A percentile compares a stretch with the other conserved stretches of the same genome.
These are phyloP conservation scores for Phalera bucephala DNA, from an alignment of 2,888 invertebrate genomes.

Conservation along the genomic window DNA sequence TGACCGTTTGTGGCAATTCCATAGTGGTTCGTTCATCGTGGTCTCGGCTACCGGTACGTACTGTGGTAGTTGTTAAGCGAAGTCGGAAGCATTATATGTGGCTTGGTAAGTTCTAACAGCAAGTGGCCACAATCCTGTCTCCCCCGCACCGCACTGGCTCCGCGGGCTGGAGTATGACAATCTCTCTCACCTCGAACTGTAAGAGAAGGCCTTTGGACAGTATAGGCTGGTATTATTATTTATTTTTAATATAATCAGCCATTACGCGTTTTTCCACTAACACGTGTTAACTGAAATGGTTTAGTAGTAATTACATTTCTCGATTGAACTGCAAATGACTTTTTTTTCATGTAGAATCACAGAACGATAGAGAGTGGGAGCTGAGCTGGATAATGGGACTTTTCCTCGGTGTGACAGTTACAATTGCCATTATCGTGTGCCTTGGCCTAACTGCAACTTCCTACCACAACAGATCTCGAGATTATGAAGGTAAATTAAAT, in stretches of 20 bases:
- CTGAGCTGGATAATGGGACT: constrained; percentile 84
- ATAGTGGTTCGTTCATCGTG: too few species aligned
- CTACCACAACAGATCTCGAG: constrained; percentile 77
- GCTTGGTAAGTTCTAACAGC: too few species aligned
- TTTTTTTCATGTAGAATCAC: constrained; percentile 53
- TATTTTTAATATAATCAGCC: constrained; percentile 10
- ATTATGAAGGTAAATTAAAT: constrained; percentile 80
- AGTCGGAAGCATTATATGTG: too few species aligned
- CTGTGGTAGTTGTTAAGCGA: not conserved
- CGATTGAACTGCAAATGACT: not conserved
- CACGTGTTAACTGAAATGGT: too few species aligned
- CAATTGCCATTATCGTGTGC: constrained; percentile 86
- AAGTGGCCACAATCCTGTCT: too few species aligned
- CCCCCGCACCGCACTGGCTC: too few species aligned
- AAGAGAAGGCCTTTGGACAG: too few species aligned
- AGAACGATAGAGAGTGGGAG: constrained; percentile 63
- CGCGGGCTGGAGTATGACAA: too few species aligned
- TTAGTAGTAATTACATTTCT: too few species aligned
- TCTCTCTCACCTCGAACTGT: too few species aligned
- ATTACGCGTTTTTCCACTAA: too few species aligned
- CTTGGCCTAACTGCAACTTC: constrained; percentile 85
- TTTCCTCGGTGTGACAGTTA: constrained; percentile 87
- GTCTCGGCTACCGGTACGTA: constrained; percentile 63
- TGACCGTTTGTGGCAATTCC: too few species aligned
- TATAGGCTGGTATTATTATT: not conserved